A percentile compares a stretch with the other conserved stretches of the same genome.
Conservation (phyloP, 2,888 invertebrate species). For the Gisinianus flammeolus region DNA sequence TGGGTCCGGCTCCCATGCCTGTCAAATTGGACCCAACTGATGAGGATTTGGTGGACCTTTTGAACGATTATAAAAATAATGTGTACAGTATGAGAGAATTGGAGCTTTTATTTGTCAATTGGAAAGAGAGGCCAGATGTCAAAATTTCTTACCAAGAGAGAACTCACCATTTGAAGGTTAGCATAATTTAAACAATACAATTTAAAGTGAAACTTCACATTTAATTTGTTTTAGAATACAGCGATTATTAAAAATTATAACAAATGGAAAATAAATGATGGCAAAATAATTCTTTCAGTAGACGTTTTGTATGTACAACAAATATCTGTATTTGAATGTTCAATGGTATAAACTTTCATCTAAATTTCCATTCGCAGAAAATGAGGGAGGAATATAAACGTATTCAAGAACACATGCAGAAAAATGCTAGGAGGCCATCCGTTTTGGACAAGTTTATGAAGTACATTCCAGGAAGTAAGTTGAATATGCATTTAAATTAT, state of each 20-base stretch:
- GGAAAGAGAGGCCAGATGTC: constrained; percentile 86
- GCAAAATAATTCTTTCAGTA: too few relatives aligned
- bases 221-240: too few relatives aligned
- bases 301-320: too few relatives aligned
- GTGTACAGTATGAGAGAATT: constrained; percentile 84
- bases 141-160: constrained; percentile 85
- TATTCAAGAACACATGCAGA: constrained; percentile 78
- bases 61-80: constrained; percentile 87
- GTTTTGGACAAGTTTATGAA: constrained; percentile 3
- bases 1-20: neutral
- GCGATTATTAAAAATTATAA: too few relatives aligned
- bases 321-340: too few relatives aligned
- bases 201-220: too few relatives aligned
- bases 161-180: constrained; percentile 74
- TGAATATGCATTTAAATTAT: too few relatives aligned
- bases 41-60: constrained; percentile 82
- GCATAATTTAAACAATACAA: too few relatives aligned
- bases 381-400: constrained; percentile 82
- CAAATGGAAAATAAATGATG: too few relatives aligned
- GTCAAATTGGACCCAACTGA: constrained; percentile 48
- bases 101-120: constrained; percentile 76
- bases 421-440: constrained; percentile 70
- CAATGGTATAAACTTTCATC: too few relatives aligned
- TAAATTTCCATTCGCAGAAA: constrained; percentile 74
- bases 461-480: constrained; percentile 1